Evolutionary conservation across 2,797 vertebrate species (phyloP).

Genomic region (Eulemur mongoz): DNA sequence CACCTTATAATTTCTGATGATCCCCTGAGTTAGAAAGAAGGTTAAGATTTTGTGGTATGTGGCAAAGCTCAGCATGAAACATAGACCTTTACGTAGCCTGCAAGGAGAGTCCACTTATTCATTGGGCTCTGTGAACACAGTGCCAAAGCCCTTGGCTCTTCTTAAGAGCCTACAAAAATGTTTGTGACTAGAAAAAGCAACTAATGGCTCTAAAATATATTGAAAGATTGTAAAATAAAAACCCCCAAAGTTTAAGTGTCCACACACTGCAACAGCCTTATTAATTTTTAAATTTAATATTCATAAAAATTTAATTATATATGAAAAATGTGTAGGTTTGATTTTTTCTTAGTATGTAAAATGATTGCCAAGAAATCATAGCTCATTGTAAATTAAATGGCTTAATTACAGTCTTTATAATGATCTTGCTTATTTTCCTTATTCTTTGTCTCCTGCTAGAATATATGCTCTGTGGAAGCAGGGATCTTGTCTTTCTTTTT

Average conservation of each 20-base stretch:
- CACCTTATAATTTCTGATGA: background rate
- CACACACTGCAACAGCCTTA: background rate
- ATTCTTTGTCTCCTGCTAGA: background rate
- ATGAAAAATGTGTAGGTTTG: background rate
- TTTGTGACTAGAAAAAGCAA: background rate
- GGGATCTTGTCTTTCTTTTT: background rate
- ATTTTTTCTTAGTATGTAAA: slow-evolving; percentile 19
- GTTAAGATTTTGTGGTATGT: too few relatives aligned
- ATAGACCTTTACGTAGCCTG: background rate
- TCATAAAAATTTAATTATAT: background rate
- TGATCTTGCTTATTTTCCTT: background rate
- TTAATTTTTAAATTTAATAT: background rate
- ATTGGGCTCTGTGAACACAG: background rate
- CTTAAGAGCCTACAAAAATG: background rate
- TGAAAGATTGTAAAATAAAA: background rate
- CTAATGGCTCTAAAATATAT: background rate
- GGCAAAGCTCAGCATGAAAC: background rate
- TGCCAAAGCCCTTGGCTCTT: background rate
- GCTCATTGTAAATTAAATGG: background rate
- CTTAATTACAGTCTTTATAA: background rate
- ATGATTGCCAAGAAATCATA: background rate
- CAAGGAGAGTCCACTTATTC: background rate
- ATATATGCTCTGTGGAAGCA: background rate
- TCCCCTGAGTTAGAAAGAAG: background rate
- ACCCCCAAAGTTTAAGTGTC: background rate